Evolutionary conservation across 2,797 vertebrate genomes (phyloP), one percentile per base, ranked within the genome.

Genomic region (Neosalanx taihuensis): DNA sequence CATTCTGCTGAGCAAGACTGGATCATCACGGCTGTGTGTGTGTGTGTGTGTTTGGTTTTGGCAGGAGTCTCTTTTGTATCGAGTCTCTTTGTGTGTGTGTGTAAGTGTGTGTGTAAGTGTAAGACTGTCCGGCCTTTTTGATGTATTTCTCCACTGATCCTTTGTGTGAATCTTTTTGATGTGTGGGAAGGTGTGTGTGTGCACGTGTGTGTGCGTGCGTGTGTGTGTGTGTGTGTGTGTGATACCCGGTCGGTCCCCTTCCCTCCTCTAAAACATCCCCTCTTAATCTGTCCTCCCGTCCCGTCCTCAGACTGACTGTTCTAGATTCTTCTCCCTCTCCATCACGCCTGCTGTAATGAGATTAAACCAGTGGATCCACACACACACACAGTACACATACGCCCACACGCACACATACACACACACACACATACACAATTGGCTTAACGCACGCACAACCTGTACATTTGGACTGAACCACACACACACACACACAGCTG

Each of bases 311-410:
- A 70, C 86, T 85, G 86, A 90, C 90, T 91, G 88, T 89, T 83
- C 76, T 81, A 81, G 68, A 75, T 75, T 83, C 71, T 76, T 77
- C 71, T 70, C 76, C 82, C 82, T 80, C 83, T 77, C 77, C 84
- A 88, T 89, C 89, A 90, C 78, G 86, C 87, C 89, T 90, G 89
- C 79, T 35, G 78, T 93, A 93, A 92, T 92, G 88, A 90, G 91
- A 92, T 93, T 92, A 93, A 87, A 88, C 85, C 83, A 78, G 88
- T 89, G 81, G 85, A 85, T 88, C 85, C 76, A 15, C 66, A 69
- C 74, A 72, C 77, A 75, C 79, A 77, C 49, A 12, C 69, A 49
- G 51, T 58, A 74, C 72, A 79, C 70, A 62, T 33, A 67, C 63
- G 73, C 56, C 74, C 70, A 58, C 69, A 77, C n/a, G n/a, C 75